phyloP scores from a whole-genome alignment of 2,888 invertebrate genomes.

The Toxonevra muliebris region DNA sequence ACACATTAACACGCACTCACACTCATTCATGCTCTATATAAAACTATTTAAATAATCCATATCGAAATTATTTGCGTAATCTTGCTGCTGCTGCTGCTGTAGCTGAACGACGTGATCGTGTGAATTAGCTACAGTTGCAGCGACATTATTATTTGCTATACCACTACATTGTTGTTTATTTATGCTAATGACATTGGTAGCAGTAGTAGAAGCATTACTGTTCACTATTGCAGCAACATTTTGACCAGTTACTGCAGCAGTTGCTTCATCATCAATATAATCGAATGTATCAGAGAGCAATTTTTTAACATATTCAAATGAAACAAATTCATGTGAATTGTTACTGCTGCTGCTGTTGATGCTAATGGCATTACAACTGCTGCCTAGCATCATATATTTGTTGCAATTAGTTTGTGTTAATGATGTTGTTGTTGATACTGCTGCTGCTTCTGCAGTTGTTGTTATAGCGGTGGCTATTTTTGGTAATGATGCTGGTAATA shows the following conservation, averaged over 20 bases:
- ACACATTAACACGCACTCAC: conserved; percentile 8
- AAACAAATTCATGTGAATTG: conserved; percentile 58
- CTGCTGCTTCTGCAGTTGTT: conserved; percentile 21
- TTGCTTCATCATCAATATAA: conserved; percentile 40
- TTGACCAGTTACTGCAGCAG: conserved; percentile 19
- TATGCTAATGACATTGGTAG: conserved; percentile 27
- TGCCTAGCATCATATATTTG: conserved; percentile 14
- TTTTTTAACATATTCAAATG: conserved; percentile 65
- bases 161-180: conserved; percentile 24
- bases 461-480: conserved; percentile 24
- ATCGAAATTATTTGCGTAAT: conserved; percentile 57
- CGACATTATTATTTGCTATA: conserved; percentile 27
- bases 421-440: conserved; percentile 14
- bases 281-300: conserved; percentile 61
- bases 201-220: conserved; percentile 9
- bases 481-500: conserved; percentile 25
- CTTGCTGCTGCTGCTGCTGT: conserved; percentile 29
- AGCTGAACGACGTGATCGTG: neutral
- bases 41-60: conserved; percentile 62
- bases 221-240: conserved; percentile 1
- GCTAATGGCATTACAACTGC: conserved; percentile 35
- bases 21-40: conserved; percentile 39
- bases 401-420: conserved; percentile 25
- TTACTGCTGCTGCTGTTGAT: conserved; percentile 29
- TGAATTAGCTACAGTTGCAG: conserved; percentile 20